Evolutionary conservation across 1,140 invertebrate species (phyloP), one percentile per base, ranked within the genome.

Genomic region (Drosophila navojoa): DNA sequence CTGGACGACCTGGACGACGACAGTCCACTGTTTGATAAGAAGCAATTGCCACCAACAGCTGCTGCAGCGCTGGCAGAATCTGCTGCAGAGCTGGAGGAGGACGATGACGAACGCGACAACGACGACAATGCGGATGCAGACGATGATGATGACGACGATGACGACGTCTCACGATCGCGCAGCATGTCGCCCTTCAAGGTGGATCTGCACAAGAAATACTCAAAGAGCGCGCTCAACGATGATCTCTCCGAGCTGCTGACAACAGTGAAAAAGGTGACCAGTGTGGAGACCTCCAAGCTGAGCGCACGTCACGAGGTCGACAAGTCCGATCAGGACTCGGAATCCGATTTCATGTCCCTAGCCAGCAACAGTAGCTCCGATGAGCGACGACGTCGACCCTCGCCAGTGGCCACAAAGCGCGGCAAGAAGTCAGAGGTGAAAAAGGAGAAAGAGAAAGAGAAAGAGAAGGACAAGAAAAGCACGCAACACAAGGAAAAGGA

Each of bases 201-300:
- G 64, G 91, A 92, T 91, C 79, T 92, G 27, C 91, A 92, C 68
- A 91, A 92, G 55, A 92, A 92, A 91, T 92, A 92, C 87, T 91
- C 91, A 49, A 91, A 92, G 87, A 92, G 91, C 81, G 91, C 91
- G 44, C 85, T 91, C 61, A 93, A 91, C 58, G 90, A 91, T 73
- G 90, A 91, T 91, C 79, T 91, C 52, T 87, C 84, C 44, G 87
- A 91, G 59, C 58, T 91, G 58, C 66, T 91, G 71, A 91, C 90
- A 7, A 90, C 90, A 5, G 90, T 90, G 0, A 91, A 91, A 32
- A 91, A 91, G 63, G 87, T 82, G 15, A 71, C 67, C 27, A 82
- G 74, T 11, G 77, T 71, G 11, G 67, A 79, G 67, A 78, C 76
- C 5, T 84, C 45, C 13, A 84, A 87, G n/a, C 55, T 89, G 2